These are phyloP conservation scores for Perognathus longimembris DNA, from an alignment of 2,113 vertebrate species.

Conservation along the genomic window DNA sequence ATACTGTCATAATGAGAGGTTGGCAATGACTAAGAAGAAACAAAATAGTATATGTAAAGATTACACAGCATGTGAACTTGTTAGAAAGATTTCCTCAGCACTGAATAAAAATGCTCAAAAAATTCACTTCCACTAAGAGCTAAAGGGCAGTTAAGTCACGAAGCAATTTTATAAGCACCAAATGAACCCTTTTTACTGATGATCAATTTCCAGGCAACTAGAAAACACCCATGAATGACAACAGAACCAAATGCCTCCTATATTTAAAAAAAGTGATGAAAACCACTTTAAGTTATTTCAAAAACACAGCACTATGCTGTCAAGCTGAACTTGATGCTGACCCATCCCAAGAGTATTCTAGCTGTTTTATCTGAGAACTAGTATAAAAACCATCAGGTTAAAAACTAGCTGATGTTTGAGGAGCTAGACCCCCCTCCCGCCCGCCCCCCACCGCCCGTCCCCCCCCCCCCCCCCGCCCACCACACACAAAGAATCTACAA, in stretches of 20 bases:
- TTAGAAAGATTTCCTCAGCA: neutral
- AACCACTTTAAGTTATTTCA: constrained; percentile 13
- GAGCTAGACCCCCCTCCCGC: too few species aligned
- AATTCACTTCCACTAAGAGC: neutral
- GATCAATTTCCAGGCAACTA: neutral
- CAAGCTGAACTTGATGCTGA: neutral
- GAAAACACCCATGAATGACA: neutral
- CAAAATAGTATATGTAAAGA: neutral
- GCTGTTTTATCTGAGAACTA: neutral
- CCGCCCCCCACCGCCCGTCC: neutral
- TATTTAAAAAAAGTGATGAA: neutral
- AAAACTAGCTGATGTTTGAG: neutral
- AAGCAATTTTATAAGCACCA: neutral
- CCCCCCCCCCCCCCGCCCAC: neutral
- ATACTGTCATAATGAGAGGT: constrained; percentile 1
- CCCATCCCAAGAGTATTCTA: neutral
- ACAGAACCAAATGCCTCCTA: neutral
- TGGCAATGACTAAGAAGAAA: constrained; percentile 22
- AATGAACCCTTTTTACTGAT: neutral
- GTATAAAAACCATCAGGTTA: neutral
- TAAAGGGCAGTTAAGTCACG: neutral
- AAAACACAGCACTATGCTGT: neutral
- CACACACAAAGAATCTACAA: neutral
- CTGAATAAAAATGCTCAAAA: neutral
- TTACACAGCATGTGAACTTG: neutral